Base-by-base conservation (phyloP, 2,888 invertebrate genomes). In the Margaritifera margaritifera region DNA sequence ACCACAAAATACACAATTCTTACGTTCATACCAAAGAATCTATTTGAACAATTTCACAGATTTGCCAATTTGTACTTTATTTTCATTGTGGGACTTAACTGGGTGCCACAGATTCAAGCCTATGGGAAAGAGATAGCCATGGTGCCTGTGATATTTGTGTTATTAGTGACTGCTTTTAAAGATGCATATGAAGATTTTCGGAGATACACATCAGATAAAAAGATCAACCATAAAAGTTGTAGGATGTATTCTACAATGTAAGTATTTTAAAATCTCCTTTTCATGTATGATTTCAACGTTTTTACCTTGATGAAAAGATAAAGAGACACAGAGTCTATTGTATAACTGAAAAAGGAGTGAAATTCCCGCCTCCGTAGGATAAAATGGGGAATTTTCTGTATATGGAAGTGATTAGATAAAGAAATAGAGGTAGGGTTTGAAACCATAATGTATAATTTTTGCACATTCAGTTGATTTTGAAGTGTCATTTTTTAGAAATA, bases 21-120 rank as follows among this genome's bases (percentile, higher is more conserved):
- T 80, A 97, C 96, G 82, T 99, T 99, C 91, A 91, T 99, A 88
- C 98, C 98, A 69, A 95, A 98, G 91, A 98, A 98, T 91, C 92
- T 99, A 73, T 93, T 98, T 90, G 98, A 98, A 91, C 98, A 99
- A 91, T 98, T 99, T 90, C 98, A 98, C 91, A 93, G 98, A 75
- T 96, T 97, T 88, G 98, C 98, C 77, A 99, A 99, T 92, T 92
- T 99, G 86, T 99, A 98, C 92, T 99, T 99, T 91, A 94, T 98
- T 88, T 96, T 97, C 89, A 97, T 99, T 89, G 97, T 98, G 84
- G 91, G 97, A 83, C 93, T 98, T 78, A 98, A 98, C 91, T 98
- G 97, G 97, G 94, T 98, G 88, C 97, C 97, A 4, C 93, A 94
- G 53, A 84, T 88, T 19, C 81, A 95, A 91, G 97, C 97, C 5